Percentiles rank a stretch among this genome's conserved stretches.
These are phyloP conservation scores for Danio rerio DNA, from an alignment of 2,113 vertebrate genomes.

Conservation along the genomic window GRCz12tu NC_133184.1:23557501-23558000, in stretches of 20 bases:
- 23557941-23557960: background rate
- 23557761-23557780: no score
- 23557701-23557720: background rate
- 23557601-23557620: background rate
- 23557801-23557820: background rate
- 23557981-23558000: background rate
- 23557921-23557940: background rate
- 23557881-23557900: background rate
- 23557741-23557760: background rate
- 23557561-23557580: constrained; percentile 10
- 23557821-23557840: background rate
- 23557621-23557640: background rate
- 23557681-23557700: background rate
- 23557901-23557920: background rate
- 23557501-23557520: constrained; percentile 46
- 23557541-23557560: constrained; percentile 70
- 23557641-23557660: background rate
- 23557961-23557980: background rate
- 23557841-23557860: background rate
- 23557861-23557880: background rate
- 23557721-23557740: background rate
- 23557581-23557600: background rate
- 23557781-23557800: background rate
- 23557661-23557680: background rate
- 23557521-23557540: constrained; percentile 52